Evolutionary conservation across 2,113 vertebrate genomes (phyloP).

Genomic region (Marmota monax): DNA sequence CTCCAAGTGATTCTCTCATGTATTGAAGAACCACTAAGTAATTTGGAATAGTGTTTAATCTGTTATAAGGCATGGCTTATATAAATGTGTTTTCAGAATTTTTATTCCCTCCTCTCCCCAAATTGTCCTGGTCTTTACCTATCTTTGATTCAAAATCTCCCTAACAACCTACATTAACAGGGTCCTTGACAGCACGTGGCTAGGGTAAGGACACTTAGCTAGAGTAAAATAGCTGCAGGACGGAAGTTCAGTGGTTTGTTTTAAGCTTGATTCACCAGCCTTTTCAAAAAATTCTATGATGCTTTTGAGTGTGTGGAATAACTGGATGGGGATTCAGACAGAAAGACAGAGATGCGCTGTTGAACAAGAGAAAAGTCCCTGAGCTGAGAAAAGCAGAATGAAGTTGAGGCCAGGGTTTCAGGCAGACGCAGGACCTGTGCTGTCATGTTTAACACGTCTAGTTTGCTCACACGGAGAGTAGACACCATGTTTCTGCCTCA

Average conservation of each 20-base stretch:
- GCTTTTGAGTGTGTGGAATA: neutral
- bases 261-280: slow-evolving; percentile 25
- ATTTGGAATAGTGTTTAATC: neutral
- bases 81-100: slow-evolving; percentile 5
- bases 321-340: neutral
- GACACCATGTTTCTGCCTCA: neutral
- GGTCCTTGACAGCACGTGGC: neutral
- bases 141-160: neutral
- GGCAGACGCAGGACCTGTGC: neutral
- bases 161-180: neutral
- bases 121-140: neutral
- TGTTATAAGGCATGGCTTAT: neutral
- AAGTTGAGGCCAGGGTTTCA: neutral
- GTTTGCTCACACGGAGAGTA: neutral
- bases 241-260: neutral
- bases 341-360: neutral
- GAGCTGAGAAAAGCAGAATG: neutral
- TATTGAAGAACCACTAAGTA: neutral
- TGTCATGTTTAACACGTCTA: neutral
- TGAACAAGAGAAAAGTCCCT: neutral
- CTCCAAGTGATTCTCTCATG: neutral
- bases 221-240: neutral
- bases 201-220: neutral
- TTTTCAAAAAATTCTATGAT: slow-evolving; percentile 36
- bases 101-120: neutral